These are phyloP conservation scores for Drosophila tripunctata DNA, from an alignment of 2,888 invertebrate species.

Conservation along the genomic window DNA sequence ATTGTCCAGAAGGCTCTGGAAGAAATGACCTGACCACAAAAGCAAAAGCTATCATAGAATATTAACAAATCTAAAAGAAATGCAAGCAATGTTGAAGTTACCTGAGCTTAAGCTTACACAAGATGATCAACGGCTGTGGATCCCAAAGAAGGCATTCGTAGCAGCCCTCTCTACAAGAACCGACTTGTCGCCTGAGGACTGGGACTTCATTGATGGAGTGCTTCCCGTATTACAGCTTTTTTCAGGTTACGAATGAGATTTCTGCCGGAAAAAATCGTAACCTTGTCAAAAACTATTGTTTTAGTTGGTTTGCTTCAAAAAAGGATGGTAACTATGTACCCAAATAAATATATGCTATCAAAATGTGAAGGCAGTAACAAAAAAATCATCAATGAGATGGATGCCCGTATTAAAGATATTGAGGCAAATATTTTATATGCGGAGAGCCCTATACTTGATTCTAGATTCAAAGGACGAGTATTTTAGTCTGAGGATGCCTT, in stretches of 20 bases:
- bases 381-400: neutral
- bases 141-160: slow-evolving; percentile 5
- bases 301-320: neutral
- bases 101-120: slow-evolving; percentile 6
- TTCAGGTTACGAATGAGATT: slow-evolving; percentile 11
- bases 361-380: slow-evolving; percentile 1
- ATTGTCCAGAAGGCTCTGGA: neutral
- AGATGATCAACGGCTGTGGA: slow-evolving; percentile 5
- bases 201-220: slow-evolving; percentile 8
- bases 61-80: neutral
- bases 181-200: neutral
- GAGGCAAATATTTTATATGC: neutral
- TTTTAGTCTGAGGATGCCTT: neutral
- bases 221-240: neutral
- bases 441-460: slow-evolving; percentile 5
- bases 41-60: neutral
- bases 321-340: neutral
- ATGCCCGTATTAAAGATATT: neutral
- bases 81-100: neutral
- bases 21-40: neutral
- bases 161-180: neutral
- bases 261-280: slow-evolving; percentile 9
- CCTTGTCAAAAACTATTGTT: slow-evolving; percentile 8
- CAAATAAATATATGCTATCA: neutral
- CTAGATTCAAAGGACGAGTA: slow-evolving; percentile 10